Conservation (phyloP, 1,140 invertebrate species). For the Drosophila repleta region DNA sequence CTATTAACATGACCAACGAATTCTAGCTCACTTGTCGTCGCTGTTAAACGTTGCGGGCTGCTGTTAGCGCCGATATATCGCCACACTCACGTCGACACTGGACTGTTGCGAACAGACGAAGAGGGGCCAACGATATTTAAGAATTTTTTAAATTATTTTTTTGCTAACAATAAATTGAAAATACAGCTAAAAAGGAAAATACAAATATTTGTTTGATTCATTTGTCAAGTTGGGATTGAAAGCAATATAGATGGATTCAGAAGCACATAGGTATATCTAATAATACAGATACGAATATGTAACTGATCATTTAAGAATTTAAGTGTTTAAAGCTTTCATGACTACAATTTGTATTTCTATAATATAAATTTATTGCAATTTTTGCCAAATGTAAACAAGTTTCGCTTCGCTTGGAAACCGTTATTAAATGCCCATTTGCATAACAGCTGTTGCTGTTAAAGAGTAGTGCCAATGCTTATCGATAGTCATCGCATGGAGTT, state of each 20-base stretch:
- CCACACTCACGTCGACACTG: background rate
- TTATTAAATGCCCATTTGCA: too few relatives aligned
- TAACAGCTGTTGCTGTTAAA: background rate
- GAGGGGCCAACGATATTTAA: background rate
- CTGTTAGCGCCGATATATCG: background rate
- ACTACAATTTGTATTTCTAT: too few relatives aligned
- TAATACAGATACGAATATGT: too few relatives aligned
- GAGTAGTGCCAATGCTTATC: background rate
- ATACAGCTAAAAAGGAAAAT: background rate
- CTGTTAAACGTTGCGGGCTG: background rate
- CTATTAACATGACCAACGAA: slow-evolving; percentile 1
- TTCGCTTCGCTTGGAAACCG: too few relatives aligned
- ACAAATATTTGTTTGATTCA: slow-evolving; percentile 5
- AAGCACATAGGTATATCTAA: too few relatives aligned
- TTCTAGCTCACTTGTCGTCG: background rate
- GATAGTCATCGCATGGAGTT: background rate
- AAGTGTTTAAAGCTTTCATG: too few relatives aligned
- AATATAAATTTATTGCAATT: too few relatives aligned
- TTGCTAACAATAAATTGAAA: background rate
- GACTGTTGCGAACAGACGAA: background rate
- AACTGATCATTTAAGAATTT: too few relatives aligned
- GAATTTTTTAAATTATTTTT: background rate
- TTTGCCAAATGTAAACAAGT: too few relatives aligned
- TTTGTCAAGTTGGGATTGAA: background rate
- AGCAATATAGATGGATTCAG: background rate